A percentile compares a stretch with the other conserved stretches of the same genome.
Evolutionary conservation across 2,797 vertebrate genomes (phyloP).

Genomic region (Poecilia gillii): DNA sequence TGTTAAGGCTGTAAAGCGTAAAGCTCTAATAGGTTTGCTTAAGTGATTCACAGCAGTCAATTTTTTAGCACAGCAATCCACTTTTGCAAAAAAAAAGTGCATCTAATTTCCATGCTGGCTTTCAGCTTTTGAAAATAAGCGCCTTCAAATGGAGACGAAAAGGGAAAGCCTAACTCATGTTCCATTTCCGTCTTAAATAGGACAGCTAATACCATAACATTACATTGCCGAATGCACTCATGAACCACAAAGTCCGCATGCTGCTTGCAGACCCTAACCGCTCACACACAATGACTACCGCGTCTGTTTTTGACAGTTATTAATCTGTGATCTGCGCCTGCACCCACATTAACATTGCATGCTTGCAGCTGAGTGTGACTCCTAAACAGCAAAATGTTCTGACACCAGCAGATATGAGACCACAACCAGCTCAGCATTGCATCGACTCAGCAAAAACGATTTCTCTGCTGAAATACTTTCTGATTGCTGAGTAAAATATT

Average conservation of each 20-base stretch:
- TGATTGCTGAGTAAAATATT: background rate
- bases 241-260: conserved; percentile 53
- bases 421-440: conserved; percentile 6
- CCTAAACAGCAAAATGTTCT: background rate
- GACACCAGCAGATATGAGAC: conserved; percentile 31
- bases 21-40: background rate
- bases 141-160: background rate
- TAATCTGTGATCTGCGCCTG: conserved; percentile 3
- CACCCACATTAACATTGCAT: conserved; percentile 23
- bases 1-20: background rate
- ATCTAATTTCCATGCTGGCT: background rate
- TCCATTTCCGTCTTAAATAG: background rate
- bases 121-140: background rate
- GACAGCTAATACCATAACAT: conserved; percentile 14
- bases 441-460: conserved; percentile 23
- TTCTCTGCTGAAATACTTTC: background rate
- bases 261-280: conserved; percentile 34
- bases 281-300: background rate
- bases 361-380: conserved; percentile 5
- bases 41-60: background rate
- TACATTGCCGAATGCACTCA: conserved; percentile 8
- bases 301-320: conserved; percentile 14
- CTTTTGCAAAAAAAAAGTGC: background rate
- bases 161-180: conserved; percentile 18
- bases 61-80: background rate